These are phyloP conservation scores for Sycobia sp. DNA, from an alignment of 1,140 invertebrate species.

Conservation along the genomic window DNA sequence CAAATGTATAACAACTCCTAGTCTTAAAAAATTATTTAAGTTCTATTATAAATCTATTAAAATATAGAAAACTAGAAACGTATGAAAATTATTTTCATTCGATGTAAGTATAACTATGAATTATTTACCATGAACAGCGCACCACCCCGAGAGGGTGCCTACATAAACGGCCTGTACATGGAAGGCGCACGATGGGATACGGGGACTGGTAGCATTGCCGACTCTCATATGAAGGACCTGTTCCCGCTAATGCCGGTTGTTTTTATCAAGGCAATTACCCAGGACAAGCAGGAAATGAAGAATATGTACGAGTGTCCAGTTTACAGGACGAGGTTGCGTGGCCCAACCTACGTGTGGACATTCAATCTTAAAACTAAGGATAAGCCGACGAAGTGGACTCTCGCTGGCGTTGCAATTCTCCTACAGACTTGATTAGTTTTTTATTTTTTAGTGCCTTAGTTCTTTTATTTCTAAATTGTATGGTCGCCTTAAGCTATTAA, in stretches of 20 bases:
- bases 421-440: slow-evolving; percentile 76
- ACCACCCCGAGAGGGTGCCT: slow-evolving; percentile 88
- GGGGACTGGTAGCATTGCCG: slow-evolving; percentile 74
- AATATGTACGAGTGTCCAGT: slow-evolving; percentile 93
- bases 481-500: too few relatives aligned
- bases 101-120: background rate
- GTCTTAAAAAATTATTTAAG: too few relatives aligned
- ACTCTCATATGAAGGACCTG: slow-evolving; percentile 87
- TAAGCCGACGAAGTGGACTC: slow-evolving; percentile 87
- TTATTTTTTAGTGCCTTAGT: too few relatives aligned
- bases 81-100: background rate
- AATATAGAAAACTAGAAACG: background rate
- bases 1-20: too few relatives aligned
- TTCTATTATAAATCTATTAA: background rate
- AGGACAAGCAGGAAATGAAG: slow-evolving; percentile 85
- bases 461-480: too few relatives aligned
- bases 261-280: slow-evolving; percentile 82
- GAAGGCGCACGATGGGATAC: slow-evolving; percentile 93
- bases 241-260: slow-evolving; percentile 92
- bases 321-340: slow-evolving; percentile 86
- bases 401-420: slow-evolving; percentile 89
- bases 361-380: slow-evolving; percentile 92
- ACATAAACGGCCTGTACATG: slow-evolving; percentile 89
- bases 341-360: slow-evolving; percentile 94
- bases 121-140: slow-evolving; percentile 55